Percentiles rank a stretch among this genome's conserved stretches.
These are phyloP conservation scores for Cnemophilus loriae DNA, from an alignment of 2,113 vertebrate genomes.

Conservation along the genomic window DNA sequence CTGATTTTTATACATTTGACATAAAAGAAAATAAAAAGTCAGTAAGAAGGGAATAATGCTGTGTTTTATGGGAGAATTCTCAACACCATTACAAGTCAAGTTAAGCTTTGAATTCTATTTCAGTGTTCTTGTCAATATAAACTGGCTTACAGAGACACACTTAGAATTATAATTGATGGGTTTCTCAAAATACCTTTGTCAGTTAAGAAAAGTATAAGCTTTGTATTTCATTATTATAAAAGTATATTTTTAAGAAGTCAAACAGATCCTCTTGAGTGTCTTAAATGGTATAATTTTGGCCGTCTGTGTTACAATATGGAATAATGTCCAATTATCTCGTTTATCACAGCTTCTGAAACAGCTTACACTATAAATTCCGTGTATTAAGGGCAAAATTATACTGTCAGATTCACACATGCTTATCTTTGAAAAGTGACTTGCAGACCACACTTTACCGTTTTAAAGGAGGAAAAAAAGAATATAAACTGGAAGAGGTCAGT, in stretches of 20 bases:
- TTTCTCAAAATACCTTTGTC: conserved; percentile 39
- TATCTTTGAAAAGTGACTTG: conserved; percentile 32
- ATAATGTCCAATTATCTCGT: conserved; percentile 49
- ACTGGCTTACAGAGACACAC: not conserved
- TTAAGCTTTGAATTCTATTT: not conserved
- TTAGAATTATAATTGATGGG: conserved; percentile 13
- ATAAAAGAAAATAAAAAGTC: not conserved
- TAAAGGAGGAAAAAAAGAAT: not conserved
- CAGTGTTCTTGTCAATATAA: conserved; percentile 17
- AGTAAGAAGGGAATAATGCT: not conserved
- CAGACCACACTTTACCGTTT: not conserved
- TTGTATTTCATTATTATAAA: conserved; percentile 25
- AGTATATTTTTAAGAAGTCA: conserved; percentile 34
- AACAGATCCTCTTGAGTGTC: conserved; percentile 22
- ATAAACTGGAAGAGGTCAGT: not conserved
- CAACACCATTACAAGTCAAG: not conserved
- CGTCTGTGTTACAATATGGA: conserved; percentile 11
- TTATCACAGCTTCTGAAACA: conserved; percentile 35
- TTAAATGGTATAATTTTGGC: conserved; percentile 32
- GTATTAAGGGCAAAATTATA: conserved; percentile 57
- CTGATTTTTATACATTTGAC: not conserved
- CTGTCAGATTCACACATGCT: conserved; percentile 24
- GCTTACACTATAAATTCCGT: conserved; percentile 25
- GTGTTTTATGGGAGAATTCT: not conserved
- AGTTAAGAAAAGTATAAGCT: not conserved